Conservation (phyloP, 2,797 vertebrate species). For the Poeciliopsis infans region DNA sequence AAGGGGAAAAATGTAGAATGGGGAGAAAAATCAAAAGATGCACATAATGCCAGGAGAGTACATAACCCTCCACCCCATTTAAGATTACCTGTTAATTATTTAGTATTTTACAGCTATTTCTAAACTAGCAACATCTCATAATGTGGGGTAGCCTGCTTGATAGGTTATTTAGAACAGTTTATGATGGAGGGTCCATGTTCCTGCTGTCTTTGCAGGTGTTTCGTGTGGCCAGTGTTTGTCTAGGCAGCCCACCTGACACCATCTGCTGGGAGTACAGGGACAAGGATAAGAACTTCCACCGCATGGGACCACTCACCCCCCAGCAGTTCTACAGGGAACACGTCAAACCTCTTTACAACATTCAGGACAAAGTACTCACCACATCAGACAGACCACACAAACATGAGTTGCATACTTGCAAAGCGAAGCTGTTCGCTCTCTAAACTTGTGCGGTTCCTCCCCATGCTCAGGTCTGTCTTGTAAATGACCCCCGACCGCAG, state of each 20-base stretch:
- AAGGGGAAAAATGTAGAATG: slow-evolving; percentile 3
- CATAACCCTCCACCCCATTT: too few species aligned
- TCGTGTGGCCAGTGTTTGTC: slow-evolving; percentile 92
- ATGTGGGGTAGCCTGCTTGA: neutral
- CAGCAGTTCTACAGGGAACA: slow-evolving; percentile 93
- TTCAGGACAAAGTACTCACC: slow-evolving; percentile 91
- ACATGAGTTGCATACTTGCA: neutral
- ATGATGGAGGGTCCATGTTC: neutral
- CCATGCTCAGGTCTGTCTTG: slow-evolving; percentile 87
- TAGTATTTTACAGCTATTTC: neutral
- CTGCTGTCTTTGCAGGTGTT: slow-evolving; percentile 84
- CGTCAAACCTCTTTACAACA: slow-evolving; percentile 93
- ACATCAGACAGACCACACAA: neutral
- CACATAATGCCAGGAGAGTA: slow-evolving; percentile 6
- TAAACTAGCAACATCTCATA: neutral
- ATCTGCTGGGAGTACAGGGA: slow-evolving; percentile 97
- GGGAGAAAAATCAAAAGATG: slow-evolving; percentile 6
- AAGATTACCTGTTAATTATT: too few species aligned
- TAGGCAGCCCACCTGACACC: slow-evolving; percentile 94
- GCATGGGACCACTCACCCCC: slow-evolving; percentile 89
- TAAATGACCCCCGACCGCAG: slow-evolving; percentile 95
- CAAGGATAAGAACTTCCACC: slow-evolving; percentile 97
- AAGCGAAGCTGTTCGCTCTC: neutral
- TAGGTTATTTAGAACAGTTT: neutral
- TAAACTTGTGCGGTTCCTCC: slow-evolving; percentile 11